Evolutionary conservation across 2,113 vertebrate genomes (phyloP).

Genomic region (Oryzias curvinotus): DNA sequence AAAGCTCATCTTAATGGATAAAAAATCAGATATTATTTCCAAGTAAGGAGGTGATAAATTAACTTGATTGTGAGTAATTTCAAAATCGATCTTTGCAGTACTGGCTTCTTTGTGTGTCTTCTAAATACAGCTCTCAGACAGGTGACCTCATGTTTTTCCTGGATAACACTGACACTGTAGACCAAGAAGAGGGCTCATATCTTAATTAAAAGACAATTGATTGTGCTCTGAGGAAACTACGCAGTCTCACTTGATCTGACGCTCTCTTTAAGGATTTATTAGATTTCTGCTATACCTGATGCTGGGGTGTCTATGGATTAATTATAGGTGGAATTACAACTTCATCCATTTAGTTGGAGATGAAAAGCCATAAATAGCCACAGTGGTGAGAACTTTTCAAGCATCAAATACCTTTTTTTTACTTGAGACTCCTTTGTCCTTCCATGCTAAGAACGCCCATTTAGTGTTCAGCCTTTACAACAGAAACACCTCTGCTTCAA

Average conservation of each 20-base stretch:
- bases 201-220: conserved; percentile 80
- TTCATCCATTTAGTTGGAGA: background rate
- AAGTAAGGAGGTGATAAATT: conserved; percentile 8
- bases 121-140: conserved; percentile 23
- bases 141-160: conserved; percentile 73
- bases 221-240: conserved; percentile 45
- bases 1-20: too few relatives aligned
- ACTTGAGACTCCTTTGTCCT: conserved; percentile 22
- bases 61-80: conserved; percentile 33
- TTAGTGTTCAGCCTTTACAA: conserved; percentile 40
- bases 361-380: conserved; percentile 22
- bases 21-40: background rate
- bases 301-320: conserved; percentile 36
- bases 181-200: conserved; percentile 69
- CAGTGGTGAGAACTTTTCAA: conserved; percentile 7
- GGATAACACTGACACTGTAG: conserved; percentile 74
- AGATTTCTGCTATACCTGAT: conserved; percentile 27
- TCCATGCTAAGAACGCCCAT: conserved; percentile 26
- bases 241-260: conserved; percentile 62
- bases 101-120: conserved; percentile 14
- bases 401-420: conserved; percentile 14
- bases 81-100: conserved; percentile 11
- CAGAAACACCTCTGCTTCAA: conserved; percentile 32
- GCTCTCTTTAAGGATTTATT: conserved; percentile 43
- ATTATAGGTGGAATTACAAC: conserved; percentile 22